phyloP scores from a whole-genome alignment of 1,140 invertebrate genomes.

The Drosophila kikkawai region DNA sequence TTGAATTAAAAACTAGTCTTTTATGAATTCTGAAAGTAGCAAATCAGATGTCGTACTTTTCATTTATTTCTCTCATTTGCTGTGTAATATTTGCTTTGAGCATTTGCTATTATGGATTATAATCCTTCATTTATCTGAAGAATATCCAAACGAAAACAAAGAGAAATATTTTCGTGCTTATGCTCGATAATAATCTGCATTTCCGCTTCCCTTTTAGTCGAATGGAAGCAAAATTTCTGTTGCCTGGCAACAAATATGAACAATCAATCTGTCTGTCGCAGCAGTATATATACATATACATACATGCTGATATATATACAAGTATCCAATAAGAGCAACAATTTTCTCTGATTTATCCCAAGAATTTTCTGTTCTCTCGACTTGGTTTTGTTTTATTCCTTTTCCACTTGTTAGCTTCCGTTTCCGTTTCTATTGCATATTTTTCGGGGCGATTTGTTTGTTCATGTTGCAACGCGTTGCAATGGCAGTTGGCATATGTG shows the following conservation, averaged over 20 bases:
- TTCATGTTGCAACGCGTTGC: constrained; percentile 34
- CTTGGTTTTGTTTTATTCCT: constrained; percentile 24
- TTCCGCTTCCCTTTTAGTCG: constrained; percentile 28
- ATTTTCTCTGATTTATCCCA: constrained; percentile 12
- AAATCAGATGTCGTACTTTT: neutral
- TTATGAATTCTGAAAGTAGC: neutral
- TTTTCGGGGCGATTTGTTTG: constrained; percentile 21
- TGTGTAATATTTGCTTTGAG: too few species aligned
- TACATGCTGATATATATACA: neutral
- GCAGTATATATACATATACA: neutral
- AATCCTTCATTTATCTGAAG: neutral
- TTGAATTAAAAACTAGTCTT: too few species aligned
- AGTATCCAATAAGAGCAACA: constrained; percentile 7
- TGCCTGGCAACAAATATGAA: constrained; percentile 53
- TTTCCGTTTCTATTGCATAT: constrained; percentile 48
- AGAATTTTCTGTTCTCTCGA: constrained; percentile 9
- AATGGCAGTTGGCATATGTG: constrained; percentile 41
- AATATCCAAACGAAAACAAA: constrained; percentile 12
- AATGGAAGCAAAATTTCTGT: constrained; percentile 38
- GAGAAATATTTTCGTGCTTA: constrained; percentile 19
- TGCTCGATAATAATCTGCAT: constrained; percentile 29
- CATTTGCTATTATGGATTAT: neutral
- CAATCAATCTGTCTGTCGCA: constrained; percentile 44
- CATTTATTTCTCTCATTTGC: too few species aligned
- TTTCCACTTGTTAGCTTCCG: constrained; percentile 48